These are phyloP conservation scores for Mus musculus DNA, from an alignment of 2,113 vertebrate species.

Conservation along the genomic window GRCm39 chr2:144337501-144338000, in stretches of 20 bases:
- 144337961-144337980: neutral
- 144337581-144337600: neutral
- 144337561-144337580: neutral
- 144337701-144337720: neutral
- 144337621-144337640: neutral
- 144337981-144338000: neutral
- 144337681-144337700: neutral
- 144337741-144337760: neutral
- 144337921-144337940: neutral
- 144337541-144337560: neutral
- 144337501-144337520: neutral
- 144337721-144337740: neutral
- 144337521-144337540: neutral
- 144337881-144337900: neutral
- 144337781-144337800: neutral
- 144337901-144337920: neutral
- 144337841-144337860: neutral
- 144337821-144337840: conserved; percentile 4
- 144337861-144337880: neutral
- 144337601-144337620: neutral
- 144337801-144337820: neutral
- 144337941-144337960: neutral
- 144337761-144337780: neutral
- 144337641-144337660: neutral
- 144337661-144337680: neutral